These are phyloP conservation scores for Limanda limanda DNA, from an alignment of 2,113 vertebrate species.

Conservation along the genomic window DNA sequence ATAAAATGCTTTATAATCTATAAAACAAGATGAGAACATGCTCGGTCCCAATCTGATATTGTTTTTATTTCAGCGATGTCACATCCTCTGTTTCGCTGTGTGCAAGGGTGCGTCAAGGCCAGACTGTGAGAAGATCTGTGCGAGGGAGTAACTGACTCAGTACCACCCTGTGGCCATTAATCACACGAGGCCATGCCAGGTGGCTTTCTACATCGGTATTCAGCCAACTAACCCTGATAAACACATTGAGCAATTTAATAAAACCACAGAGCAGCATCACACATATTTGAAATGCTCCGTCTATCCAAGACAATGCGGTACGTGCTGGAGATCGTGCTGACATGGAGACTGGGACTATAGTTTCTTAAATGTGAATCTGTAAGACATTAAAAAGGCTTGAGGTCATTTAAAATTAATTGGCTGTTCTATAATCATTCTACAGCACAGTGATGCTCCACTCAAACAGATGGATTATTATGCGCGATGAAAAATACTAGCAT, in stretches of 20 bases:
- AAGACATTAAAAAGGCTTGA: neutral
- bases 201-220: slow-evolving; percentile 55
- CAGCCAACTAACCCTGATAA: slow-evolving; percentile 38
- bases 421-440: slow-evolving; percentile 12
- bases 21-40: neutral
- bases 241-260: slow-evolving; percentile 19
- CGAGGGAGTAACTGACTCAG: slow-evolving; percentile 71
- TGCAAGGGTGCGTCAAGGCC: slow-evolving; percentile 24
- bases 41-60: neutral
- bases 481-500: neutral
- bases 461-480: slow-evolving; percentile 16
- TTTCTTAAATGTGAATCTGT: slow-evolving; percentile 20
- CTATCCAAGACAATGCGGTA: slow-evolving; percentile 4
- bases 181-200: slow-evolving; percentile 59
- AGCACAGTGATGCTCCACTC: neutral
- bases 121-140: slow-evolving; percentile 39
- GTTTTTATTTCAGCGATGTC: slow-evolving; percentile 2
- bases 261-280: slow-evolving; percentile 15
- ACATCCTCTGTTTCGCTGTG: neutral
- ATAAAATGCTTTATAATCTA: neutral
- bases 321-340: neutral
- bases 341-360: slow-evolving; percentile 18
- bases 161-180: slow-evolving; percentile 61
- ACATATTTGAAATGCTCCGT: slow-evolving; percentile 13
- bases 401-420: slow-evolving; percentile 26